A percentile compares a stretch with the other conserved stretches of the same genome.
Conservation (phyloP, 2,888 invertebrate species). For the Chymomyza procnemis region DNA sequence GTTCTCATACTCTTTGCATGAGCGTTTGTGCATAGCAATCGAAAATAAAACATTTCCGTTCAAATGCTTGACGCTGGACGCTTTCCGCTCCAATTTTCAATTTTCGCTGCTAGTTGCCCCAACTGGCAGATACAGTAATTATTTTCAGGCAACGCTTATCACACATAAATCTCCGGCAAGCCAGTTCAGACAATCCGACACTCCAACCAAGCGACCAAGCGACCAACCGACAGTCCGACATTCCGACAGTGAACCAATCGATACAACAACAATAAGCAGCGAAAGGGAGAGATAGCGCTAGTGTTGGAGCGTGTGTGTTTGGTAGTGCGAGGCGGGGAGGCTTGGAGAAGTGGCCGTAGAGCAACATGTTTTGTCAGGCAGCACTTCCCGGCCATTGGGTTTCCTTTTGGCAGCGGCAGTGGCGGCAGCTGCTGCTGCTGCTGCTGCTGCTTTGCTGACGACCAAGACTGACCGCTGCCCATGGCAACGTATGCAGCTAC, state of each 20-base stretch:
- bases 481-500: not conserved
- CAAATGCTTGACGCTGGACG: slow-evolving; percentile 33
- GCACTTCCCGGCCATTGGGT: slow-evolving; percentile 66
- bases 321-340: not conserved
- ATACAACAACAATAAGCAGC: slow-evolving; percentile 34
- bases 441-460: slow-evolving; percentile 16
- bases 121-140: slow-evolving; percentile 67
- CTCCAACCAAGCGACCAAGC: too few species aligned
- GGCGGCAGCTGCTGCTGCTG: slow-evolving; percentile 44
- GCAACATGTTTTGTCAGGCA: slow-evolving; percentile 65
- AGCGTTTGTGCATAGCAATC: not conserved
- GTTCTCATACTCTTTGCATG: not conserved
- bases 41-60: slow-evolving; percentile 58
- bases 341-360: slow-evolving; percentile 17
- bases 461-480: not conserved
- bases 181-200: not conserved
- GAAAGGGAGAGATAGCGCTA: not conserved
- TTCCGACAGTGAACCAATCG: slow-evolving; percentile 50
- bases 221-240: slow-evolving; percentile 1
- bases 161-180: slow-evolving; percentile 65
- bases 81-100: slow-evolving; percentile 69
- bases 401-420: slow-evolving; percentile 54
- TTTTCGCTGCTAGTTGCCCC: slow-evolving; percentile 54
- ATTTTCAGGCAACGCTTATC: slow-evolving; percentile 73
- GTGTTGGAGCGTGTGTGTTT: not conserved